phyloP scores from a whole-genome alignment of 2,113 vertebrate genomes.

The Penelope pileata region DNA sequence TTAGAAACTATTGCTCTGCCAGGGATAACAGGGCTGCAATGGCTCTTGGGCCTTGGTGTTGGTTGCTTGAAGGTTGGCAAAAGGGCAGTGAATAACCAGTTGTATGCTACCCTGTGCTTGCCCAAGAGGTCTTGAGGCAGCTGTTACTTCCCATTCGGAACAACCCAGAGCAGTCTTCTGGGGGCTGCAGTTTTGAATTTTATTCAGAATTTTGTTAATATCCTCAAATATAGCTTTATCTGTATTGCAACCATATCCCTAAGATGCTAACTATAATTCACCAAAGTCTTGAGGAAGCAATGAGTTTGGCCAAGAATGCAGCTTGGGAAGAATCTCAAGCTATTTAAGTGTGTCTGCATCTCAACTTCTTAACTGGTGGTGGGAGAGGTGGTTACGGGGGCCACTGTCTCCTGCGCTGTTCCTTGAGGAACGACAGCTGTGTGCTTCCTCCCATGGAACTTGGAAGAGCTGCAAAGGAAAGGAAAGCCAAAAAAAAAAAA shows the following conservation, averaged over 20 bases:
- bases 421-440: constrained; percentile 26
- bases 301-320: neutral
- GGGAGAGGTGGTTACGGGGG: neutral
- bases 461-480: constrained; percentile 31
- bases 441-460: constrained; percentile 41
- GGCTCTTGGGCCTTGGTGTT: neutral
- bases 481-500: constrained; percentile 47
- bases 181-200: neutral
- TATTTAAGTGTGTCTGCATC: neutral
- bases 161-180: neutral
- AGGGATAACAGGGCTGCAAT: neutral
- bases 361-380: neutral
- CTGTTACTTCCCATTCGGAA: neutral
- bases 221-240: neutral
- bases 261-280: neutral
- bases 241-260: neutral
- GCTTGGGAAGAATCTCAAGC: neutral
- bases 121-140: neutral
- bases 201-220: neutral
- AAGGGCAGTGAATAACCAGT: neutral
- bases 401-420: neutral
- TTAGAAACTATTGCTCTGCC: neutral
- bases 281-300: neutral
- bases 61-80: neutral
- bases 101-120: neutral